Percentiles rank a stretch among this genome's conserved stretches.
Evolutionary conservation across 2,888 invertebrate species (phyloP).

Genomic region (Timandra comae): DNA sequence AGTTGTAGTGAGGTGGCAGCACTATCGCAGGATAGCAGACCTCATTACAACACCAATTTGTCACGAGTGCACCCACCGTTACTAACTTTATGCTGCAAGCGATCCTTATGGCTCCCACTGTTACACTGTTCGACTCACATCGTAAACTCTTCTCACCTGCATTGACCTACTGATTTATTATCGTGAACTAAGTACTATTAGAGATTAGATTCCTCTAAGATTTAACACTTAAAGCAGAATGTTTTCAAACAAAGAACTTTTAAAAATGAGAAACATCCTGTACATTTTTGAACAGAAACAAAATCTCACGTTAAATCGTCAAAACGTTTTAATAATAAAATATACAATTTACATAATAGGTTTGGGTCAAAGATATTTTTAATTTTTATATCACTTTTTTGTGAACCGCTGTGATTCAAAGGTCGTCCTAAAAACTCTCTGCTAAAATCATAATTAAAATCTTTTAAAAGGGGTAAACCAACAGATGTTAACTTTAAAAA

Average conservation of each 20-base stretch:
- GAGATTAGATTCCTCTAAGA: too few species aligned
- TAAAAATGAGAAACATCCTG: too few species aligned
- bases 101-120: constrained; percentile 15
- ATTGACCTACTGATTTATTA: not conserved
- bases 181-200: too few species aligned
- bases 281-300: too few species aligned
- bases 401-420: constrained; percentile 4
- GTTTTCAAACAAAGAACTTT: too few species aligned
- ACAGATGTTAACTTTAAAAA: constrained; percentile 51
- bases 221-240: too few species aligned
- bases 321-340: not conserved
- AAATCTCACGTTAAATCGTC: too few species aligned
- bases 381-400: constrained; percentile 1
- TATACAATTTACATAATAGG: not conserved
- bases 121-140: constrained; percentile 19
- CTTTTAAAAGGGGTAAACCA: constrained; percentile 43
- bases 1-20: too few species aligned
- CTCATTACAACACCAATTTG: constrained; percentile 53
- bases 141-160: constrained; percentile 5
- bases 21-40: constrained; percentile 8
- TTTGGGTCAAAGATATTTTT: constrained; percentile 3
- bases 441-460: constrained; percentile 40
- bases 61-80: constrained; percentile 36
- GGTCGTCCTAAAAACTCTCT: constrained; percentile 9
- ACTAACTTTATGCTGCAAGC: constrained; percentile 25